Percentiles rank a stretch among this genome's conserved stretches.
Evolutionary conservation across 2,113 vertebrate genomes (phyloP).

Genomic region (Alosa alosa): DNA sequence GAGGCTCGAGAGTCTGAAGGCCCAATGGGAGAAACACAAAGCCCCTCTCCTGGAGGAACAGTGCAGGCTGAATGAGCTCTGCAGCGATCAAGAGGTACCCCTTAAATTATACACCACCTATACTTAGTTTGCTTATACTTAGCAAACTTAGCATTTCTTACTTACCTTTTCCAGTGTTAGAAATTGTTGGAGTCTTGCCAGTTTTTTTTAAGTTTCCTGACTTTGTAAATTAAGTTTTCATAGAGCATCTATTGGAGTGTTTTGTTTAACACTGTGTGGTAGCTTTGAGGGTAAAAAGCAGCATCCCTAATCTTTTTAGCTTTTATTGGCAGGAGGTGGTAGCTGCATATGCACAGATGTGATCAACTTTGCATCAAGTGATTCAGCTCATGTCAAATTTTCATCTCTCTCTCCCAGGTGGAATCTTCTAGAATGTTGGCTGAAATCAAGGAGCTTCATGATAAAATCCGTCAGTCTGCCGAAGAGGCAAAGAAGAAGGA

Average conservation of each 20-base stretch:
- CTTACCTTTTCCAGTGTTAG: too few species aligned
- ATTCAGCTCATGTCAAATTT: slow-evolving; percentile 2
- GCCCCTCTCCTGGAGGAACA: slow-evolving; percentile 81
- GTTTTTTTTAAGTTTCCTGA: too few species aligned
- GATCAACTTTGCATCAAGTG: background rate
- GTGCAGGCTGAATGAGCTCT: slow-evolving; percentile 79
- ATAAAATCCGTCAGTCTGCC: slow-evolving; percentile 78
- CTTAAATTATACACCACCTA: background rate
- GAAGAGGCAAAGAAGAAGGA: slow-evolving; percentile 86
- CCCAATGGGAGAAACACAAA: slow-evolving; percentile 89
- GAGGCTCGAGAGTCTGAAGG: slow-evolving; percentile 77
- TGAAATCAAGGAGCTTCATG: slow-evolving; percentile 82
- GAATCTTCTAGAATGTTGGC: slow-evolving; percentile 80
- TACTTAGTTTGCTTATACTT: background rate
- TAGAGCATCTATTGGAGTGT: background rate
- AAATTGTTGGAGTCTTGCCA: too few species aligned
- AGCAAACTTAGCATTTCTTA: background rate
- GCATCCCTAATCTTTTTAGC: background rate
- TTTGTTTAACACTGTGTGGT: background rate
- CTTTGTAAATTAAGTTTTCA: background rate
- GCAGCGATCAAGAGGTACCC: slow-evolving; percentile 78
- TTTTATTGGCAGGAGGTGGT: background rate
- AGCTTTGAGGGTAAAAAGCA: background rate
- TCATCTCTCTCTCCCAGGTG: slow-evolving; percentile 59
- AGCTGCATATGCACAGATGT: background rate